Base-by-base conservation (phyloP, 2,113 vertebrate species). In the Urocitellus parryii region DNA sequence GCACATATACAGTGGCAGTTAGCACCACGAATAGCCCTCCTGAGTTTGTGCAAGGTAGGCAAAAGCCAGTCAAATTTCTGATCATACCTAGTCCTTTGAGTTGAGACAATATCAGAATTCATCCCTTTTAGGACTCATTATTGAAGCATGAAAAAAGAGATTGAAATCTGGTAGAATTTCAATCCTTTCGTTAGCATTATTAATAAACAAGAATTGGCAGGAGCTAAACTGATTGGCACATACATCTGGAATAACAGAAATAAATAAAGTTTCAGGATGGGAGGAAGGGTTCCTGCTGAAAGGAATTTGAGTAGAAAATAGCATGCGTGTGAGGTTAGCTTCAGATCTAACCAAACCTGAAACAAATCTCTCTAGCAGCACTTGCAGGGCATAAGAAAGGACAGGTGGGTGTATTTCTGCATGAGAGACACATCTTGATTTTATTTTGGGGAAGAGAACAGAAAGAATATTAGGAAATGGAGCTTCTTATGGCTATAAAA, bases 161-260 rank as follows among this genome's bases (percentile, higher is more conserved):
- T 98, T 98, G 97, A 98, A 96, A 95, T 98, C 93, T 97, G 91
- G 96, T 97, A 97, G 97, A 79, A 97, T 98, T 98, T 98, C 98
- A 98, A 5, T 96, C 95, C 98, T 98, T 96, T 95, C 96, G 82
- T 98, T 98, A 98, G 98, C 98, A 97, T 97, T 98, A 98, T 99
- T 98, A 98, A 98, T 98, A 98, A 98, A 98, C 96, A 94, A 97
- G 96, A 98, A 89, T 96, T 98, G 98, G 97, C 98, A 98, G 96
- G 79, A 98, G 97, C 96, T 97, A 97, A 98, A 98, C 97, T 98
- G 98, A 98, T 98, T 98, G 98, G 97, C 98, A 98, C 97, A 93
- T 98, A 97, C 97, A 97, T 98, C 96, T 98, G 97, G 97, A 98
- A 98, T 93, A 96, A 97, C 96, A 96, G 97, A 97, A 96, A 94